Percentiles rank a stretch among this genome's conserved stretches.
Conservation (phyloP, 2,888 invertebrate species). For the Silvanus unidentatus region DNA sequence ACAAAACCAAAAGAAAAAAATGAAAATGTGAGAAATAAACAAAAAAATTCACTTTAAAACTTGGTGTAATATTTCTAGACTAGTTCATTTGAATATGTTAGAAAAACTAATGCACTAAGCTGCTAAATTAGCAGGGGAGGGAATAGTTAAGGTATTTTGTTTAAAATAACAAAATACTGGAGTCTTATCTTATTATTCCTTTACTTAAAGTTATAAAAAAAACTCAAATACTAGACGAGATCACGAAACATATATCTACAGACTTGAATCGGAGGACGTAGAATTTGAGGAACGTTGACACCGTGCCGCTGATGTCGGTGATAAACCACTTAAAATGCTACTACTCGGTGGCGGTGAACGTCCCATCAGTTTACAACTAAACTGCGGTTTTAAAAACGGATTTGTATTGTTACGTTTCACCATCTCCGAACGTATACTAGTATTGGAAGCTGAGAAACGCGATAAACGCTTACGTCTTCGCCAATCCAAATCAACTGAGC, state of each 20-base stretch:
- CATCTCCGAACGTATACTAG: slow-evolving; percentile 44
- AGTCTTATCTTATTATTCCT: no score
- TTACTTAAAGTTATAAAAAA: no score
- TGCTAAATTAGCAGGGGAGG: no score
- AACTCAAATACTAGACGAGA: no score
- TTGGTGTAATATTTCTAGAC: no score
- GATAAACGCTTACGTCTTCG: slow-evolving; percentile 40
- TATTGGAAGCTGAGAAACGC: slow-evolving; percentile 41
- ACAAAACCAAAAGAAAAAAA: slow-evolving; percentile 35
- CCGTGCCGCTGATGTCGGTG: slow-evolving; percentile 48
- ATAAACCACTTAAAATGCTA: slow-evolving; percentile 52
- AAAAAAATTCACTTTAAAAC: slow-evolving; percentile 29
- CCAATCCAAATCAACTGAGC: slow-evolving; percentile 45
- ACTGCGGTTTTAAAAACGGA: slow-evolving; percentile 44
- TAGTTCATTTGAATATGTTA: no score
- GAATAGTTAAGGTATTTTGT: no score
- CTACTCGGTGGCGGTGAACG: slow-evolving; percentile 53
- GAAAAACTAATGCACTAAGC: no score
- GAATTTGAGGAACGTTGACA: slow-evolving; percentile 33
- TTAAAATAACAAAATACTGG: no score
- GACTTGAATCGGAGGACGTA: slow-evolving; percentile 42
- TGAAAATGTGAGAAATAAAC: slow-evolving; percentile 32
- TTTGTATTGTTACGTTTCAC: slow-evolving; percentile 32
- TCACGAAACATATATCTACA: slow-evolving; percentile 30
- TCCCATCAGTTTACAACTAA: slow-evolving; percentile 40